Conservation (phyloP, 2,888 invertebrate genomes). For the Eustalomyia histrio region DNA sequence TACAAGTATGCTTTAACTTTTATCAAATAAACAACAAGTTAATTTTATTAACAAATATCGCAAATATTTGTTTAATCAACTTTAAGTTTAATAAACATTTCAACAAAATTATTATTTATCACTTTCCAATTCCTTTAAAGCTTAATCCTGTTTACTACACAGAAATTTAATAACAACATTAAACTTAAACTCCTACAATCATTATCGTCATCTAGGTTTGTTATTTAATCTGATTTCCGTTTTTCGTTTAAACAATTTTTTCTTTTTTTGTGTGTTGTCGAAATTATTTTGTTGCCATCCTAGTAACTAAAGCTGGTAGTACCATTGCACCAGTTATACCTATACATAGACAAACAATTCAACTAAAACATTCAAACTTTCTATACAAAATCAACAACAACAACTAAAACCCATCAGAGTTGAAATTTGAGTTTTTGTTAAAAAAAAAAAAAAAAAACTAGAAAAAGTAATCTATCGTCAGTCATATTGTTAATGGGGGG, state of each 20-base stretch:
- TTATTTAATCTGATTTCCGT: conserved; percentile 59
- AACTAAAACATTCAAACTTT: conserved; percentile 38
- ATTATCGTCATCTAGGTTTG: conserved; percentile 46
- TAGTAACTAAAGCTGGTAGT: conserved; percentile 46
- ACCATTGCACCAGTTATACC: conserved; percentile 50
- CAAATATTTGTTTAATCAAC: not conserved
- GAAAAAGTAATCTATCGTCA: conserved; percentile 51
- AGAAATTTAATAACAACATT: conserved; percentile 32
- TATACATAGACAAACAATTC: conserved; percentile 34
- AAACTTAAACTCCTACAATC: conserved; percentile 35
- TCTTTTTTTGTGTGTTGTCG: conserved; percentile 4
- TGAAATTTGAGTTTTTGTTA: conserved; percentile 33
- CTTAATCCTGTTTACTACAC: not conserved
- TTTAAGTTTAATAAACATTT: not conserved
- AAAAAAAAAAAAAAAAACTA: conserved; percentile 26
- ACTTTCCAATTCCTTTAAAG: not conserved
- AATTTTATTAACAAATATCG: too few species aligned
- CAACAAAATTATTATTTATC: not conserved
- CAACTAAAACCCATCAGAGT: conserved; percentile 17
- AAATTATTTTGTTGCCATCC: not conserved
- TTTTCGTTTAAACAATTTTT: conserved; percentile 14
- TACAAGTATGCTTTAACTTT: too few species aligned
- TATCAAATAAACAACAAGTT: too few species aligned
- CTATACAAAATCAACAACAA: not conserved
- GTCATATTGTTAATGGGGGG: conserved; percentile 12